A percentile compares a stretch with the other conserved stretches of the same genome.
Conservation (phyloP, 2,888 invertebrate genomes). For the Eilema griseolum region DNA sequence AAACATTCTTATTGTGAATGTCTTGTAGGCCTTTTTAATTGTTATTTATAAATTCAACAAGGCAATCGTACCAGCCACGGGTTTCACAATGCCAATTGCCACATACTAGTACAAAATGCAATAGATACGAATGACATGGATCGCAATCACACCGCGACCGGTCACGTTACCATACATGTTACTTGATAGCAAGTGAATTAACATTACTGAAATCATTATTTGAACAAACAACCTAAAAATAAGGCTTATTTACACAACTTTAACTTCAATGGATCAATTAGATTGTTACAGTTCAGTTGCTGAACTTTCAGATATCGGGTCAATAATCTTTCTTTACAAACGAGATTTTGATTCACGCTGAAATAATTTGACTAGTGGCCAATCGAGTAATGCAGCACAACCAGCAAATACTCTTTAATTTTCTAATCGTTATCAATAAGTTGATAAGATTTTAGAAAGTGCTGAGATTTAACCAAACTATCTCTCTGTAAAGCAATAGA, state of each 20-base stretch:
- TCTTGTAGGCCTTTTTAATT: slow-evolving; percentile 18
- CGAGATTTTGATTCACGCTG: too few relatives aligned
- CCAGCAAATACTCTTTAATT: neutral
- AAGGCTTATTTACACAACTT: slow-evolving; percentile 60
- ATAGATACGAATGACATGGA: slow-evolving; percentile 57
- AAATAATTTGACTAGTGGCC: neutral
- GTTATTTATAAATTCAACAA: slow-evolving; percentile 33
- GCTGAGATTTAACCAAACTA: neutral
- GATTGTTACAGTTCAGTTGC: neutral
- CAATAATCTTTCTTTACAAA: neutral
- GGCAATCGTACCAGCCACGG: slow-evolving; percentile 33
- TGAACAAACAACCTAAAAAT: slow-evolving; percentile 46
- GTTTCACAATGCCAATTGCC: slow-evolving; percentile 43
- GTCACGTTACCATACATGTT: slow-evolving; percentile 38
- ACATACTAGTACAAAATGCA: slow-evolving; percentile 50
- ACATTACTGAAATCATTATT: slow-evolving; percentile 19
- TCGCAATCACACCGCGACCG: slow-evolving; percentile 54
- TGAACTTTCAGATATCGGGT: neutral
- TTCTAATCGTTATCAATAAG: neutral
- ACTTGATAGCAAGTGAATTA: slow-evolving; percentile 21
- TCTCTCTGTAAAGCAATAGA: slow-evolving; percentile 2
- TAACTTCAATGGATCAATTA: neutral
- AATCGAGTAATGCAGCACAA: neutral
- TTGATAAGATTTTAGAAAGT: neutral
- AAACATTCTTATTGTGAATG: neutral